Evolutionary conservation across 2,113 vertebrate genomes (phyloP).

Genomic region (Probosciger aterrimus): DNA sequence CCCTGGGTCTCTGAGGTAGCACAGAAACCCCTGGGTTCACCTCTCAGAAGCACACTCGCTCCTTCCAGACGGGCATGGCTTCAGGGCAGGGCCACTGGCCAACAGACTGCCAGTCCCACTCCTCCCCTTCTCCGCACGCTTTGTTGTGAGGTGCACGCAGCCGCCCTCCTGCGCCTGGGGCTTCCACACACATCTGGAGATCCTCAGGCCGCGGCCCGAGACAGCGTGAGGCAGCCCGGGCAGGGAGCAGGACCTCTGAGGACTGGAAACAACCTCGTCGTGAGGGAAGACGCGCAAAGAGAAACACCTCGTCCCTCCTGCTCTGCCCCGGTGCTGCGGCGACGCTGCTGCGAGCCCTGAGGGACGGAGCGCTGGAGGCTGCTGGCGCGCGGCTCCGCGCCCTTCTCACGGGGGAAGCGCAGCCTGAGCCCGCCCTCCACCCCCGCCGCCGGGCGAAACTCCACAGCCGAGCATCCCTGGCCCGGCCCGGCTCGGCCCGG

Average conservation of each 20-base stretch:
- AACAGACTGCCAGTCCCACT: too few relatives aligned
- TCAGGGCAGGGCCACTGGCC: too few relatives aligned
- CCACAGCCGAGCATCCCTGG: too few relatives aligned
- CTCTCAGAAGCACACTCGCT: rapidly evolving
- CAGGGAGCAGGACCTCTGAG: not conserved
- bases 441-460: not conserved
- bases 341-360: not conserved
- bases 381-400: not conserved
- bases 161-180: not conserved
- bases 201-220: not conserved
- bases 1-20: not conserved
- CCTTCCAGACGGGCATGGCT: not conserved
- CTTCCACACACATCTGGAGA: not conserved
- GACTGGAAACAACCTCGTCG: not conserved
- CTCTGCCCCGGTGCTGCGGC: not conserved
- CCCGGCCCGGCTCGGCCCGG: too few relatives aligned
- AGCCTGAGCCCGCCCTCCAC: too few relatives aligned
- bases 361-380: too few relatives aligned
- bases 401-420: not conserved
- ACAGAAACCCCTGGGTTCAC: not conserved
- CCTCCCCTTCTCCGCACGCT: not conserved
- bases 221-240: not conserved
- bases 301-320: not conserved
- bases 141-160: rapidly evolving
- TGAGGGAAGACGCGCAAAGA: too few relatives aligned